Evolutionary conservation across 92 coral and sea anemone species (phyloP).

Genomic region (Metridium senile): DNA sequence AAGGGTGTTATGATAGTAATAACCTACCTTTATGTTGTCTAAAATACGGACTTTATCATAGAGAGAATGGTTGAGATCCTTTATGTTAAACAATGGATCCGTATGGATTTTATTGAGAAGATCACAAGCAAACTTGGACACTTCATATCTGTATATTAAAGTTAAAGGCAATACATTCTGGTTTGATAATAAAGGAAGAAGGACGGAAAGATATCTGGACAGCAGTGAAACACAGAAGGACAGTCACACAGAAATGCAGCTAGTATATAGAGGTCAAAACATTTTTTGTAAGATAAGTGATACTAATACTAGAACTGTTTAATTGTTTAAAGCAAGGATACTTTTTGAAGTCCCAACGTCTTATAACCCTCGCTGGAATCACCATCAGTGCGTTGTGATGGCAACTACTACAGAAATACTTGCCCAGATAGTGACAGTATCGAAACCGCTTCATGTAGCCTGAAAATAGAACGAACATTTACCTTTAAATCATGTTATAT

Average conservation of each 20-base stretch:
- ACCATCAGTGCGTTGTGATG: slow-evolving; percentile 72
- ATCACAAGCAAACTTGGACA: slow-evolving; percentile 89
- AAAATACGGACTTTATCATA: slow-evolving; percentile 73
- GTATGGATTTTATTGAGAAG: slow-evolving; percentile 70
- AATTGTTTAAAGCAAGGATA: too few species aligned
- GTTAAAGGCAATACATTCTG: slow-evolving; percentile 38
- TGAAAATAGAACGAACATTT: too few species aligned
- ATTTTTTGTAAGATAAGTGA: too few species aligned
- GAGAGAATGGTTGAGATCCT: slow-evolving; percentile 76
- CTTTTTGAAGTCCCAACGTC: slow-evolving; percentile 94
- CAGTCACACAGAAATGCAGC: too few species aligned
- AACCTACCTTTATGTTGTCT: slow-evolving; percentile 74
- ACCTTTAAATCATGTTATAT: too few species aligned
- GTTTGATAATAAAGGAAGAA: background rate
- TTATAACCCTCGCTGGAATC: slow-evolving; percentile 87
- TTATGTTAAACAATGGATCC: slow-evolving; percentile 85
- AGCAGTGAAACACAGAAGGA: too few species aligned
- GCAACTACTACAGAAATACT: slow-evolving; percentile 95
- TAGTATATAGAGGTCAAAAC: too few species aligned
- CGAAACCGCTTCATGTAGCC: slow-evolving; percentile 97
- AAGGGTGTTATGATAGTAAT: background rate
- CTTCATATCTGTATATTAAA: slow-evolving; percentile 70
- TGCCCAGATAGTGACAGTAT: slow-evolving; percentile 94
- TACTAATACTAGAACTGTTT: too few species aligned
- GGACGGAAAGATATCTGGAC: too few species aligned